These are phyloP conservation scores for Calycopis cecrops DNA, from an alignment of 1,140 invertebrate species.

Conservation along the genomic window DNA sequence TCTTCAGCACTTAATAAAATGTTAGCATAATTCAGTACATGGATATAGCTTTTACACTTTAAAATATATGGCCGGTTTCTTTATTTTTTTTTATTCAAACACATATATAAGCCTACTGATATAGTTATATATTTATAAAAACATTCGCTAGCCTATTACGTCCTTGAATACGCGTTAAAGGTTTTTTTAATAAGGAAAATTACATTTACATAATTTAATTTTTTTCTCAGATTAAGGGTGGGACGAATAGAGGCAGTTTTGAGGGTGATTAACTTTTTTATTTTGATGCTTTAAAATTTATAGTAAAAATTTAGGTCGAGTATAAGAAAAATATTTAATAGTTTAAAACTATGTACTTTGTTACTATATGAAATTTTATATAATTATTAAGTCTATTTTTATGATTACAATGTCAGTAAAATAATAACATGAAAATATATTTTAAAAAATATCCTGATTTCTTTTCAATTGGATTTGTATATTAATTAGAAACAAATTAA, in stretches of 20 bases:
- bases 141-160: slow-evolving; percentile 19
- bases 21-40: slow-evolving; percentile 31
- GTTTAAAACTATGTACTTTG: no score
- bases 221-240: no score
- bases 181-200: slow-evolving; percentile 7
- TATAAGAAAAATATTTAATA: no score
- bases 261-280: not conserved
- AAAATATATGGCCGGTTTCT: slow-evolving; percentile 33
- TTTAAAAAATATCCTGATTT: no score
- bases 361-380: no score
- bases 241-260: slow-evolving; percentile 18
- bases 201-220: no score
- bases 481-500: no score
- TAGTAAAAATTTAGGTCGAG: no score
- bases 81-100: slow-evolving; percentile 26
- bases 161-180: slow-evolving; percentile 23
- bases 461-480: no score
- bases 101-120: slow-evolving; percentile 29
- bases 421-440: no score
- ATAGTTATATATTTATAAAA: slow-evolving; percentile 29
- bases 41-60: slow-evolving; percentile 26
- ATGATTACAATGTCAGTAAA: no score
- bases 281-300: not conserved
- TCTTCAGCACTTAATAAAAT: slow-evolving; percentile 31
- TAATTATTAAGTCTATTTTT: no score